Evolutionary conservation across 2,797 vertebrate species (phyloP), one percentile per base, ranked within the genome.

Genomic region (Naso thynnoides): DNA sequence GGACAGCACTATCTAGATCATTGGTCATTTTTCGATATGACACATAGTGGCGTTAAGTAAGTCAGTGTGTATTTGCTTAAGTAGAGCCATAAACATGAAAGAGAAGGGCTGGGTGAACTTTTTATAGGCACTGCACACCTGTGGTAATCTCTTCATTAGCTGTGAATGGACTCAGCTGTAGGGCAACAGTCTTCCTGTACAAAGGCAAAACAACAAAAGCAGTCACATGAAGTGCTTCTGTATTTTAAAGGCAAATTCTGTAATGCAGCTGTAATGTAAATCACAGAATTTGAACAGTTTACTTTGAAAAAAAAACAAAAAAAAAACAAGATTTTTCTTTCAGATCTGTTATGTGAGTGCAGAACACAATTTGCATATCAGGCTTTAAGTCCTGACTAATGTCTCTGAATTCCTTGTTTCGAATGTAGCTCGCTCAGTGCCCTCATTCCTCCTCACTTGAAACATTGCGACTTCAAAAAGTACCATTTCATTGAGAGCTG

Each of bases 141-240:
- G 36, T 31, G 33, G 50, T 26, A 2, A 9, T 60, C 8, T 60
- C 4, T 58, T n/a, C 8, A 60, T 27, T 26, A 50, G 26, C 58
- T 70, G 47, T 58, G 36, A 82, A 75, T 58, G 0, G 64, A 52
- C 7, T n/a, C 23, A 64, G 59, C 39, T 39, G 8, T 45, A 58
- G 42, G 41, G 45, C 26, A 66, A 38, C 1, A 55, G 68, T 88
- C 80, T 76, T 83, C 79, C 75, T 62, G 60, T 73, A 67, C 38
- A 74, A 73, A 50, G 13, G 38, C 53, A 52, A n/a, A 61, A 67
- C 53, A 53, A 53, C 47, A 61, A 67, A 65, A 67, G 53, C 31
- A 72, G 26, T 68, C 53, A 76, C 63, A 52, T 54, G 1, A 65
- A 73, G 63, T 59, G 19, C 42, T 68, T 53, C 21, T 36, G 53